Evolutionary conservation across 2,113 vertebrate species (phyloP).

Genomic region (Pangasianodon hypophthalmus): DNA sequence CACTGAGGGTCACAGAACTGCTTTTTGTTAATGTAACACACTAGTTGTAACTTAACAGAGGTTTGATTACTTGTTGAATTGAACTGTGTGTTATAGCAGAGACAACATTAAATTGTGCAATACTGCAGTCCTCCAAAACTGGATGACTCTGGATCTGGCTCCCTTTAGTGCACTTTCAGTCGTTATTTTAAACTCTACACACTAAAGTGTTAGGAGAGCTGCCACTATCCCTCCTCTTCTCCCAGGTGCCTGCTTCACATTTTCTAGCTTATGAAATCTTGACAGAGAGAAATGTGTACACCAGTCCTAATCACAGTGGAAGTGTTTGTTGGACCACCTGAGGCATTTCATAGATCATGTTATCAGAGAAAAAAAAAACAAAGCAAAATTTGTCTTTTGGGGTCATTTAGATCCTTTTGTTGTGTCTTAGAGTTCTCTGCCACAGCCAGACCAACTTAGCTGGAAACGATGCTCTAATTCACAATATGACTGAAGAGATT

Average conservation of each 20-base stretch:
- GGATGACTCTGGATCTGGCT: background rate
- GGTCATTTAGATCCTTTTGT: background rate
- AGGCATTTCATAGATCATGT: slow-evolving; percentile 19
- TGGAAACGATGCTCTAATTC: slow-evolving; percentile 44
- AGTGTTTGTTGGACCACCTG: slow-evolving; percentile 40
- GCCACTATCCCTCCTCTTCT: background rate
- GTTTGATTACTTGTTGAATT: background rate
- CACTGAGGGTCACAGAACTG: background rate
- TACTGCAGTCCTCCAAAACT: background rate
- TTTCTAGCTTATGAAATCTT: slow-evolving; percentile 27
- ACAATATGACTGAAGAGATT: slow-evolving; percentile 15
- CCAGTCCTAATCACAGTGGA: slow-evolving; percentile 32
- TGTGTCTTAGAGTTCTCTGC: slow-evolving; percentile 8
- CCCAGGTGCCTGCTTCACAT: background rate
- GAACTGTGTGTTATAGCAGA: background rate
- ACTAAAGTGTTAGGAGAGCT: slow-evolving; percentile 15
- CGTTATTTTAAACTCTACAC: background rate
- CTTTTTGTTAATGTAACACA: background rate
- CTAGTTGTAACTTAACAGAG: background rate
- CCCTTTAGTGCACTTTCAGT: background rate
- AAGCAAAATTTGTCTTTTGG: background rate
- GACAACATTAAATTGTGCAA: background rate
- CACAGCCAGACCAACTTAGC: slow-evolving; percentile 12
- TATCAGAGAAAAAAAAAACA: slow-evolving; percentile 38
- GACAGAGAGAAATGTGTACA: slow-evolving; percentile 35